These are phyloP conservation scores for Dryococelus australis DNA, from an alignment of 2,888 invertebrate species.

Conservation along the genomic window DNA sequence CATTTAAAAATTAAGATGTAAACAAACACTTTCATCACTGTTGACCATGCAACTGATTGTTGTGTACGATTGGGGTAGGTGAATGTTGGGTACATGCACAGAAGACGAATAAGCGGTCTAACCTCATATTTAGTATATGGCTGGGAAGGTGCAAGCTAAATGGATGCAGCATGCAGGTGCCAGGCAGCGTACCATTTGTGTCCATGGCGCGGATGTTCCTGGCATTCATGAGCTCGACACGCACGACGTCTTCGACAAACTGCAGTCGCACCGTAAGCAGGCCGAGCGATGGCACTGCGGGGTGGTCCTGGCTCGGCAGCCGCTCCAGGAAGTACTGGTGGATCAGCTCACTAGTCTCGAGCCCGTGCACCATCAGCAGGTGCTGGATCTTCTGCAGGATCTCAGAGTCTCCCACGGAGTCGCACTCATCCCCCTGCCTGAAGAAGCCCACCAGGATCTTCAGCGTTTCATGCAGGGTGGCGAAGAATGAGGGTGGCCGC, in stretches of 20 bases:
- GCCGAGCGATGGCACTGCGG: constrained; percentile 72
- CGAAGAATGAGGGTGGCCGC: constrained; percentile 90
- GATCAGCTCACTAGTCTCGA: constrained; percentile 88
- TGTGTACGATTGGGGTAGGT: no score
- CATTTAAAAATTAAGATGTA: no score
- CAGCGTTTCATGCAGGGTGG: constrained; percentile 86
- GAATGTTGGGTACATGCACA: no score
- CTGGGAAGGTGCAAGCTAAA: no score
- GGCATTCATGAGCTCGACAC: constrained; percentile 88
- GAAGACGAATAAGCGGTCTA: no score
- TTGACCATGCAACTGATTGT: no score
- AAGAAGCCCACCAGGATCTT: constrained; percentile 88
- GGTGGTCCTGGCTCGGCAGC: constrained; percentile 71
- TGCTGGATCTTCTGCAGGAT: constrained; percentile 64
- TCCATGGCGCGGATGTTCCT: constrained; percentile 87
- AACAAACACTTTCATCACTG: no score
- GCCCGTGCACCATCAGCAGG: constrained; percentile 80
- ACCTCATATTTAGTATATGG: no score
- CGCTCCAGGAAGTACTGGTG: constrained; percentile 75
- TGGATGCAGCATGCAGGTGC: not conserved
- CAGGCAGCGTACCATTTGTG: constrained; percentile 74
- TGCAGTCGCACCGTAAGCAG: constrained; percentile 80
- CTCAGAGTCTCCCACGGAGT: constrained; percentile 47
- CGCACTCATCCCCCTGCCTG: constrained; percentile 67
- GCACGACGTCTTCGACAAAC: constrained; percentile 74